These are phyloP conservation scores for Pseudomyrmex pallidus DNA, from an alignment of 1,140 invertebrate species.

Conservation along the genomic window DNA sequence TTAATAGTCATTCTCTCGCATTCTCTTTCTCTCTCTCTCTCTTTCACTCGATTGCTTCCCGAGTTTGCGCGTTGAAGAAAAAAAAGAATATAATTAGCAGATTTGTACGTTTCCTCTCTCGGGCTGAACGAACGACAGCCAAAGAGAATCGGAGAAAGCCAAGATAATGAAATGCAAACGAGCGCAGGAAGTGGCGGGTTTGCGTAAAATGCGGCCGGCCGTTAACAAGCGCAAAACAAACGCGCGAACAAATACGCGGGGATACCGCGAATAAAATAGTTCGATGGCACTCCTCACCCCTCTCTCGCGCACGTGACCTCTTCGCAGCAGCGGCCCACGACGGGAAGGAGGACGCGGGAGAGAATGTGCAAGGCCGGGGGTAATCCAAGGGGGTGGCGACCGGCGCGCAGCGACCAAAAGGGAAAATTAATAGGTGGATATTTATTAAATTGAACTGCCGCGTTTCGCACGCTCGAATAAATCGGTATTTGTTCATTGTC, in stretches of 20 bases:
- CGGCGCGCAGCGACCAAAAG: constrained; percentile 43
- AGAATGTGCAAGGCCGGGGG: constrained; percentile 18
- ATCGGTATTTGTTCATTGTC: constrained; percentile 82
- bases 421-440: constrained; percentile 79
- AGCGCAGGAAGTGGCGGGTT: constrained; percentile 68
- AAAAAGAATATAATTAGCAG: constrained; percentile 54
- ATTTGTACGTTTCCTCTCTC: background rate
- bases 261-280: constrained; percentile 74
- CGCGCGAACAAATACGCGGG: constrained; percentile 71
- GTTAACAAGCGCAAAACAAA: constrained; percentile 77
- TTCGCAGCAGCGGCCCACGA: background rate
- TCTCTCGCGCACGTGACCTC: background rate
- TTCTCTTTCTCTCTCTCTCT: no score
- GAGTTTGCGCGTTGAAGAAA: constrained; percentile 38
- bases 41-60: background rate
- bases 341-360: constrained; percentile 4
- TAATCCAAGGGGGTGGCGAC: constrained; percentile 50
- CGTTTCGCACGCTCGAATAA: constrained; percentile 59
- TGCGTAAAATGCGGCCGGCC: constrained; percentile 63
- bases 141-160: constrained; percentile 69
- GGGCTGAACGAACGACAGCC: constrained; percentile 42
- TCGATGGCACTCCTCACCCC: constrained; percentile 27
- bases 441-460: constrained; percentile 81
- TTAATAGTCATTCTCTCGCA: background rate
- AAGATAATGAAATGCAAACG: constrained; percentile 82